phyloP scores from a whole-genome alignment of 2,888 invertebrate species.

The Ophion ventricosus region DNA sequence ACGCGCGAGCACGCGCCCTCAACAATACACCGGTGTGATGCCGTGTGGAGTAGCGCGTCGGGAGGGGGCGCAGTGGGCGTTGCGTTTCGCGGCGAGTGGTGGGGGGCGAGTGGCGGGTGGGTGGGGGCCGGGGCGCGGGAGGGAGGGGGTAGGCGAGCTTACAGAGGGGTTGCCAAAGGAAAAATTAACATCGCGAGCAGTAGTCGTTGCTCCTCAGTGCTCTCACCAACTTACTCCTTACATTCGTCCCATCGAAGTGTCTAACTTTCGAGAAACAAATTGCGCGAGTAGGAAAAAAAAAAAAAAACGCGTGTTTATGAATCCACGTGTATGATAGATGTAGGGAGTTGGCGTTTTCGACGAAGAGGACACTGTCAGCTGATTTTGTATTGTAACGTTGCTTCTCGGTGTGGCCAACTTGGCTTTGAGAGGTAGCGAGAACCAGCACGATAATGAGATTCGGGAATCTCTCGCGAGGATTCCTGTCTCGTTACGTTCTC shows the following conservation, averaged over 20 bases:
- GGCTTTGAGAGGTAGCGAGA: no score
- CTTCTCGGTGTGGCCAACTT: slow-evolving; percentile 49
- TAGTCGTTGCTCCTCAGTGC: neutral
- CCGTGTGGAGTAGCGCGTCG: neutral
- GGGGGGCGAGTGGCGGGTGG: no score
- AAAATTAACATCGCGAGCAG: neutral
- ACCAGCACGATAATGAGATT: slow-evolving; percentile 73
- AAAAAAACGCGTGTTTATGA: no score
- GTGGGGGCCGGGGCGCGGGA: neutral
- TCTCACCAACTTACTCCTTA: neutral
- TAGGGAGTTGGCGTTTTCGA: no score
- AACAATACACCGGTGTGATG: neutral
- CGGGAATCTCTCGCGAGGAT: slow-evolving; percentile 71
- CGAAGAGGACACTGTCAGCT: slow-evolving; percentile 56
- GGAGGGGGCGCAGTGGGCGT: no score
- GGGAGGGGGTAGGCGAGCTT: neutral
- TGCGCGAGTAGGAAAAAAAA: neutral
- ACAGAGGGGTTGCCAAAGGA: neutral
- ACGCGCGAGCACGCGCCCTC: slow-evolving; percentile 76
- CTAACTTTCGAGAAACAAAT: neutral
- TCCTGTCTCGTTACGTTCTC: slow-evolving; percentile 70
- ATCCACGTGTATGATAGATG: no score
- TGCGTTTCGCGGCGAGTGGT: no score
- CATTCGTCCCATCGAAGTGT: neutral
- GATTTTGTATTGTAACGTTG: slow-evolving; percentile 55